Evolutionary conservation across 2,113 vertebrate genomes (phyloP), one percentile per base, ranked within the genome.

Genomic region (Gallinago media): DNA sequence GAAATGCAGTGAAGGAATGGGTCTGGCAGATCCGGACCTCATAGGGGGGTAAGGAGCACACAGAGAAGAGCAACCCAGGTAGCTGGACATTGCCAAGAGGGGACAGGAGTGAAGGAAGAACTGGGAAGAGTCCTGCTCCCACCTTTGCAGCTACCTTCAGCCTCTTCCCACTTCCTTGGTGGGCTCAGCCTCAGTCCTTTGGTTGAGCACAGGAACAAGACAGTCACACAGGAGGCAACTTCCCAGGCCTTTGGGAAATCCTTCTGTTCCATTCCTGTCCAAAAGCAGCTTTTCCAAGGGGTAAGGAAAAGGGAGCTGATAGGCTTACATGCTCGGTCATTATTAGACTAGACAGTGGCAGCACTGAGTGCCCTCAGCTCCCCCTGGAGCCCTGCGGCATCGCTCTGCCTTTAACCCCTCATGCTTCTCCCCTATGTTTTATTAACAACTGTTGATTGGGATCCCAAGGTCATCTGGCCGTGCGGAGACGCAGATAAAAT

Each of bases 381-480:
- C 20, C 7, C 1, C 3, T 5, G 46, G 16, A 72, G 71, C 38
- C 22, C 71, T 19, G 62, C 44, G 15, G 66, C 18, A 5, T 12
- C 12, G 4, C 85, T 92, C 40, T n/a, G 40, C 42, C 42, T 81
- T 66, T n/a, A 88, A 44, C 38, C 22, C 27, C 9, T 85, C 4
- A 0, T 1, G 1, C 38, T 77, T 67, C 40, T 74, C 40, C 40
- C 31, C 34, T 76, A 2, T 32, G 6, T 71, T 89, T 84, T 77
- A 54, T 76, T 79, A 79, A 80, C 67, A 94, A 50, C 61, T 94
- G 84, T 87, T 96, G 90, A 67, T 70, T 68, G 22, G 42, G 83
- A 96, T 76, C 46, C 80, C 59, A 83, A 80, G 88, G 92, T 82
- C 2, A 0, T 58, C 32, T 27, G 26, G 73, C 56, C 11, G 0